These are phyloP conservation scores for Petrophora chlorosata DNA, from an alignment of 2,888 invertebrate species.

Conservation along the genomic window DNA sequence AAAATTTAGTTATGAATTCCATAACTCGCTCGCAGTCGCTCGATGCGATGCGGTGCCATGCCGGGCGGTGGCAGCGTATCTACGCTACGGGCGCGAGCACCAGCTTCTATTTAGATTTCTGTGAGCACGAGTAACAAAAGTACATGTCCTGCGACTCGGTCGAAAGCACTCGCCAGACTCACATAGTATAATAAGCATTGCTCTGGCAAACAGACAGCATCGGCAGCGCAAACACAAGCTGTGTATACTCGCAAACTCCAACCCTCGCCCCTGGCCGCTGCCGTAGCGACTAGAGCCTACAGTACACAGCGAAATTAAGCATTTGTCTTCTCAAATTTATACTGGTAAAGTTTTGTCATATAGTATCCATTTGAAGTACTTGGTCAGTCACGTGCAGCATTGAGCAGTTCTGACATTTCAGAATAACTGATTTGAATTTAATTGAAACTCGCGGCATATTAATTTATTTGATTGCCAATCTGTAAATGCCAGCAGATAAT, in stretches of 20 bases:
- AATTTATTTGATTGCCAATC: slow-evolving; percentile 4
- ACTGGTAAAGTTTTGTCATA: slow-evolving; percentile 27
- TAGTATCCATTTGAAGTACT: too few species aligned
- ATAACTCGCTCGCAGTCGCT: too few species aligned
- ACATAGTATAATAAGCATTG: slow-evolving; percentile 61
- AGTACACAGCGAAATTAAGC: slow-evolving; percentile 19
- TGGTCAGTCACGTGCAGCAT: too few species aligned
- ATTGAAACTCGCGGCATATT: slow-evolving; percentile 3
- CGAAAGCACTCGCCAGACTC: not conserved
- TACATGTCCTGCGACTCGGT: not conserved
- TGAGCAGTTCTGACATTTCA: too few species aligned
- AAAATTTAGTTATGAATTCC: too few species aligned
- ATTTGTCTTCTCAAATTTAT: too few species aligned
- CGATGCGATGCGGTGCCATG: too few species aligned
- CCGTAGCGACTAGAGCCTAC: slow-evolving; percentile 1
- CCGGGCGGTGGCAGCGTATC: too few species aligned
- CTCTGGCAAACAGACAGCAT: slow-evolving; percentile 59
- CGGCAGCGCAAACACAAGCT: slow-evolving; percentile 60
- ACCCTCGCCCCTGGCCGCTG: slow-evolving; percentile 36
- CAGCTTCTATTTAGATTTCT: too few species aligned
- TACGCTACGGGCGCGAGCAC: too few species aligned
- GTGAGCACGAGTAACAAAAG: not conserved
- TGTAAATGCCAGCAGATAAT: slow-evolving; percentile 4
- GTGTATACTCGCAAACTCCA: slow-evolving; percentile 56
- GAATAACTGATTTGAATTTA: slow-evolving; percentile 5